Percentiles rank a stretch among this genome's conserved stretches.
Evolutionary conservation across 1,140 invertebrate species (phyloP).

Genomic region (Cheumatopsyche charites): DNA sequence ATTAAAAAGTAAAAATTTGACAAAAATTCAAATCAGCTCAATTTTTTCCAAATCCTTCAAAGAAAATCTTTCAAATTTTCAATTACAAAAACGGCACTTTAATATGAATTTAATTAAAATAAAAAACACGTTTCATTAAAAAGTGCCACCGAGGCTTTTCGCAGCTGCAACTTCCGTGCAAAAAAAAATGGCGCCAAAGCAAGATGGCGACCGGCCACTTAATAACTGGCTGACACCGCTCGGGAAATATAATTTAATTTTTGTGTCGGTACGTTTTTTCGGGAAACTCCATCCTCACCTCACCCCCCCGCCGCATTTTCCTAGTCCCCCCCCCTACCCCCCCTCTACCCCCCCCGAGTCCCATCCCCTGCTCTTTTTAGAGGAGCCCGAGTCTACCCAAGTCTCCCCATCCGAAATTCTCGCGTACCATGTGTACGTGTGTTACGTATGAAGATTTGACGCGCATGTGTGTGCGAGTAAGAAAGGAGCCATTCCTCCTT

Average conservation of each 20-base stretch:
- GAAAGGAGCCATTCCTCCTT: constrained; percentile 47
- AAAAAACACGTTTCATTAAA: no score
- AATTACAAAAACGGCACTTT: no score
- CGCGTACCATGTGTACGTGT: constrained; percentile 33
- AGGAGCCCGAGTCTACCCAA: constrained; percentile 2
- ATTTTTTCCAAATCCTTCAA: no score
- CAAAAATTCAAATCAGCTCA: no score
- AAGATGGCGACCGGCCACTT: constrained; percentile 63
- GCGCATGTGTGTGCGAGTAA: constrained; percentile 35
- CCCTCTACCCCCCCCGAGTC: not conserved
- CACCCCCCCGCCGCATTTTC: not conserved
- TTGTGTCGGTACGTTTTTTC: constrained; percentile 54
- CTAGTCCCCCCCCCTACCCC: not conserved
- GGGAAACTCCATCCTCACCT: not conserved
- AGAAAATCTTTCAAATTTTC: no score
- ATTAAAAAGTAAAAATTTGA: no score
- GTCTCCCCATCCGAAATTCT: constrained; percentile 23
- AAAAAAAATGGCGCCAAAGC: constrained; percentile 35
- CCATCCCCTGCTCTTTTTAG: not conserved
- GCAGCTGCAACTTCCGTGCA: not conserved
- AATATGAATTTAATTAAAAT: no score
- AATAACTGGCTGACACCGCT: constrained; percentile 64
- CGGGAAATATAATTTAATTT: constrained; percentile 66
- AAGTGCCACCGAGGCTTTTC: not conserved
- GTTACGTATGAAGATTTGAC: constrained; percentile 43